A percentile compares a stretch with the other conserved stretches of the same genome.
Conservation (phyloP, 2,113 vertebrate genomes). For the Alligator mississippiensis region DNA sequence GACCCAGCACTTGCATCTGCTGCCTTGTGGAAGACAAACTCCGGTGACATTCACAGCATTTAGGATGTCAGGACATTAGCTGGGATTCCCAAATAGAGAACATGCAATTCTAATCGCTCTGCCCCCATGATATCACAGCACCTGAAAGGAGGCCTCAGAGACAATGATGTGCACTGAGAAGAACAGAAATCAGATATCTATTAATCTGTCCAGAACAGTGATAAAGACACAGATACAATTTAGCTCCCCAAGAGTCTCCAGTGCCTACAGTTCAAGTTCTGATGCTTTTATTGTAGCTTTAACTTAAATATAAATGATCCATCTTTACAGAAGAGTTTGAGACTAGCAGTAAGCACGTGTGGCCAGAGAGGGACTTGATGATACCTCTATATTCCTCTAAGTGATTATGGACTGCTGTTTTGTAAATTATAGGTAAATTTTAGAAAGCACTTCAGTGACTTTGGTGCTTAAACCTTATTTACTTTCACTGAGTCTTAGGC, state of each 20-base stretch:
- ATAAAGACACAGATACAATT: not conserved
- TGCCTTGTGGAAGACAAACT: not conserved
- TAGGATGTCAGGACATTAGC: not conserved
- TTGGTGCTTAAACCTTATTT: fast-evolving
- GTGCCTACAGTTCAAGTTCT: not conserved
- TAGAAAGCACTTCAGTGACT: not conserved
- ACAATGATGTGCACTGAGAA: not conserved
- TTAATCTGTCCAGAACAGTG: not conserved
- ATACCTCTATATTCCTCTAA: not conserved
- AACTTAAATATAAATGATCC: not conserved
- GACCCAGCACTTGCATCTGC: fast-evolving
- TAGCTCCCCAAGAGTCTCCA: not conserved
- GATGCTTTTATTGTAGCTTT: fast-evolving
- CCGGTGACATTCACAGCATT: not conserved
- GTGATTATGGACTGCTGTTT: not conserved
- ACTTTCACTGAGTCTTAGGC: not conserved
- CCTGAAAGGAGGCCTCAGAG: not conserved
- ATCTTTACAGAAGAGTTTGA: not conserved
- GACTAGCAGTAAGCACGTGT: not conserved
- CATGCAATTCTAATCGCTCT: not conserved
- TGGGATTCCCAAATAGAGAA: not conserved
- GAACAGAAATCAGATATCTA: not conserved
- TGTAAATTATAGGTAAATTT: not conserved
- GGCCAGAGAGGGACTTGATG: not conserved
- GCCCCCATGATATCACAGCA: not conserved